phyloP scores from a whole-genome alignment of 2,797 vertebrate species.

The Coccyzus lansbergi region DNA sequence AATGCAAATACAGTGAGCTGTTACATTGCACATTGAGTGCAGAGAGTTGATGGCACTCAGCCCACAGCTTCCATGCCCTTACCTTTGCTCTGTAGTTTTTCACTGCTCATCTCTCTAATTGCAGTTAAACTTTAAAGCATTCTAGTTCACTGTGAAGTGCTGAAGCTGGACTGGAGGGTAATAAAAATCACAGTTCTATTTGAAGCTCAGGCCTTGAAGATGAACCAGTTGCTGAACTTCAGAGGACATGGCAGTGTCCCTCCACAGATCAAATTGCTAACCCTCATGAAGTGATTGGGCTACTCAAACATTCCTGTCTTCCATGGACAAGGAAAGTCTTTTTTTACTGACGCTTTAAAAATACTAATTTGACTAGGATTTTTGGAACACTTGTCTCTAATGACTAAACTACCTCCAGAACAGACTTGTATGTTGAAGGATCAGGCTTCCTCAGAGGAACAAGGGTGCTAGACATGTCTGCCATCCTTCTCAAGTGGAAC shows the following conservation, averaged over 20 bases:
- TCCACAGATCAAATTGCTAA: neutral
- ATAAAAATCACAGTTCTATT: slow-evolving; percentile 41
- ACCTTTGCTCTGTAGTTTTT: slow-evolving; percentile 35
- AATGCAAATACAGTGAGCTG: neutral
- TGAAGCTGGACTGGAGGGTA: slow-evolving; percentile 25
- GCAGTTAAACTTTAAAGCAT: slow-evolving; percentile 47
- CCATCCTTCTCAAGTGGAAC: neutral
- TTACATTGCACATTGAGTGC: neutral
- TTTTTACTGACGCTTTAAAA: neutral
- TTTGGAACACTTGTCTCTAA: neutral
- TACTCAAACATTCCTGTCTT: neutral
- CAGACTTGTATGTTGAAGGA: neutral
- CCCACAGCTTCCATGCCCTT: slow-evolving; percentile 11
- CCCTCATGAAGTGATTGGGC: neutral
- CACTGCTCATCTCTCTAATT: slow-evolving; percentile 35
- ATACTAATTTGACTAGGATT: neutral
- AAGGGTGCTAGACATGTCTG: neutral
- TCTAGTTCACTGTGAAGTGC: slow-evolving; percentile 28
- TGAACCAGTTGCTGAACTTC: slow-evolving; percentile 7
- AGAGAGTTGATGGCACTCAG: neutral
- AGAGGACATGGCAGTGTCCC: neutral
- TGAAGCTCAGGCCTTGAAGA: slow-evolving; percentile 30
- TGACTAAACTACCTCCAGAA: neutral
- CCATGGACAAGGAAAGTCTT: neutral
- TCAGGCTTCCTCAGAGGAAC: neutral